These are phyloP conservation scores for Chromobotia macracanthus DNA, from an alignment of 2,797 vertebrate species.

Conservation along the genomic window DNA sequence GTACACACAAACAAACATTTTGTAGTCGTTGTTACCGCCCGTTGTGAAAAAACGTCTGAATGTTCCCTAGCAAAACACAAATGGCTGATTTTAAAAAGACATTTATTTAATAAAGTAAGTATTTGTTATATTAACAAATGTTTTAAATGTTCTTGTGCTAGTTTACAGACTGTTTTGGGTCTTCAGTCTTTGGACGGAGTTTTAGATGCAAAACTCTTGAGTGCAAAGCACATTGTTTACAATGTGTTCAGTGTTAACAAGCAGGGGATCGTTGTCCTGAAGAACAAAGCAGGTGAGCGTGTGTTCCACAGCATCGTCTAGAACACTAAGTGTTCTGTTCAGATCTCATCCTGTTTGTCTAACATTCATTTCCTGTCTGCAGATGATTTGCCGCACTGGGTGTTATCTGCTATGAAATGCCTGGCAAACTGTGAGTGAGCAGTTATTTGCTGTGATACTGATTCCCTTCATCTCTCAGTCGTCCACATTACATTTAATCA, in stretches of 20 bases:
- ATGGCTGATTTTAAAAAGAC: no score
- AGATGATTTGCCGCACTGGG: conserved; percentile 95
- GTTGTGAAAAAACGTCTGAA: no score
- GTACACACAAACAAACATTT: no score
- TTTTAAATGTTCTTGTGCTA: conserved; percentile 15
- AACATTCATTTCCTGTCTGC: conserved; percentile 42
- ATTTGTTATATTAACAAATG: no score
- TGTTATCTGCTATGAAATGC: conserved; percentile 95
- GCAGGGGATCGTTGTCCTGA: conserved; percentile 86
- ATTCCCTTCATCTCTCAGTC: neutral
- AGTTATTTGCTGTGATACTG: neutral
- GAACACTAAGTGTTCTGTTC: no score
- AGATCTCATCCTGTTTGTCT: neutral
- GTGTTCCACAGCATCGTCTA: neutral
- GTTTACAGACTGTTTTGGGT: conserved; percentile 87
- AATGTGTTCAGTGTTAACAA: conserved; percentile 90
- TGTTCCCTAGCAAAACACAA: no score
- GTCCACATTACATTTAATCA: neutral
- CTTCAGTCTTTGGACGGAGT: conserved; percentile 88
- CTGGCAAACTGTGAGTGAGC: conserved; percentile 91
- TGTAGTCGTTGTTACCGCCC: neutral
- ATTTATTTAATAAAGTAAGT: neutral
- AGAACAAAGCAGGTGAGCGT: conserved; percentile 85
- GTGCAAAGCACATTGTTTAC: conserved; percentile 87
- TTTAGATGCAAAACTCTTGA: conserved; percentile 80